Percentiles rank a stretch among this genome's conserved stretches.
These are phyloP conservation scores for Tichodroma muraria DNA, from an alignment of 2,113 vertebrate species.

Conservation along the genomic window DNA sequence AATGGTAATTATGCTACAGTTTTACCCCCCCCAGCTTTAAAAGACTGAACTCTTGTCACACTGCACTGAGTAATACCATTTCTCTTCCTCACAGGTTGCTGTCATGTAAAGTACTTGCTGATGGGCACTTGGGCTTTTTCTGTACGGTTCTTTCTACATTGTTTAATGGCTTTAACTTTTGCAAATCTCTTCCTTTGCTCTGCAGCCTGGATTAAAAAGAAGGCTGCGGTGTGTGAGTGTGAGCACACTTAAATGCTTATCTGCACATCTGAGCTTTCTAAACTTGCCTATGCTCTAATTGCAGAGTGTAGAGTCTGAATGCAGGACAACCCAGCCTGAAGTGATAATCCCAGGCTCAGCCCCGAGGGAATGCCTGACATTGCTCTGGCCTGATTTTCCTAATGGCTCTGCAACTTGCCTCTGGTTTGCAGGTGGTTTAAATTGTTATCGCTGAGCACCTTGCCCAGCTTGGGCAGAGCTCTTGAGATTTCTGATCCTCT, in stretches of 20 bases:
- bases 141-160: neutral
- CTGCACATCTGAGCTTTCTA: constrained; percentile 31
- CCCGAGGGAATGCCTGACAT: constrained; percentile 10
- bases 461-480: neutral
- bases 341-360: constrained; percentile 26
- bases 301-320: constrained; percentile 4
- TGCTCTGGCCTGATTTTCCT: constrained; percentile 38
- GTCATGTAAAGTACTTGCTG: neutral
- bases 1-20: neutral
- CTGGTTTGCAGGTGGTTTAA: constrained; percentile 4
- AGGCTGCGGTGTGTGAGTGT: neutral
- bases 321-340: constrained; percentile 11
- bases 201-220: neutral
- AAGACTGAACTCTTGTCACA: neutral
- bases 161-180: neutral
- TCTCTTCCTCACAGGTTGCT: neutral
- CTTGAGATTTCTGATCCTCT: neutral
- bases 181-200: neutral
- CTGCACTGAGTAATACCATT: neutral
- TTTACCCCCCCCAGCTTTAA: neutral
- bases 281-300: constrained; percentile 44
- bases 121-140: neutral
- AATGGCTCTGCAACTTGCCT: constrained; percentile 27
- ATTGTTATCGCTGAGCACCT: neutral
- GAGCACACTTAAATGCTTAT: neutral